Base-by-base conservation (phyloP, 1,140 invertebrate genomes). In the Drosophila nigromelanica region DNA sequence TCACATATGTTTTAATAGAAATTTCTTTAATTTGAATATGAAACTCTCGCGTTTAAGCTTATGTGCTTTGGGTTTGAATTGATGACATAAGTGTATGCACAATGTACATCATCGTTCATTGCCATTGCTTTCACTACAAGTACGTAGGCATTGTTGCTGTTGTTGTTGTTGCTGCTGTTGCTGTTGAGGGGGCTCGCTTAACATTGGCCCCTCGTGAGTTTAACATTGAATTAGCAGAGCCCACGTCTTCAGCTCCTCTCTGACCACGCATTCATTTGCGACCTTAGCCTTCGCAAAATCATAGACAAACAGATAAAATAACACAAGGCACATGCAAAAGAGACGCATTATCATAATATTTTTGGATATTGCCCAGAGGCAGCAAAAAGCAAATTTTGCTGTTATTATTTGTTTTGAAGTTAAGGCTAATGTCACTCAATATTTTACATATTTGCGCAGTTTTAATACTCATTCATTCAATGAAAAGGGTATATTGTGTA, bases 191-290 rank as follows among this genome's bases (percentile, higher is more conserved):
- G 55, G 66, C 59, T 35, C 45, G 77, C 52, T 85, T 86, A 82
- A 78, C 68, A 87, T 87, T 76, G 71, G 56, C 63, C 62, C 50
- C 68, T 63, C 76, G 50, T 71, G 47, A 33, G 64, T 68, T 80
- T 75, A 86, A 78, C 81, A 86, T 86, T 87, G 82, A 78, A 63
- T 87, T 87, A 76, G 63, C 71, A 81, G 75, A 67, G 72, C 82
- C 83, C 79, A 89, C 82, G 48, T 21, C 35, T 40, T 11, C 33
- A 15, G 37, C 73, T 45, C 54, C 10, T 51, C 37, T 42, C 12
- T 33, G 37, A 42, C 39, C 61, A 64, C 54, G 42, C 66, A 39
- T 35, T 58, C 33, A 56, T 39, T 11, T 21, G 30, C 51, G 81
- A 76, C 81, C 81, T 81, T 85, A 87, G 81, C 81, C 82, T 85